A percentile compares a stretch with the other conserved stretches of the same genome.
Conservation (phyloP, 1,140 invertebrate species). For the Triops longicaudatus region DNA sequence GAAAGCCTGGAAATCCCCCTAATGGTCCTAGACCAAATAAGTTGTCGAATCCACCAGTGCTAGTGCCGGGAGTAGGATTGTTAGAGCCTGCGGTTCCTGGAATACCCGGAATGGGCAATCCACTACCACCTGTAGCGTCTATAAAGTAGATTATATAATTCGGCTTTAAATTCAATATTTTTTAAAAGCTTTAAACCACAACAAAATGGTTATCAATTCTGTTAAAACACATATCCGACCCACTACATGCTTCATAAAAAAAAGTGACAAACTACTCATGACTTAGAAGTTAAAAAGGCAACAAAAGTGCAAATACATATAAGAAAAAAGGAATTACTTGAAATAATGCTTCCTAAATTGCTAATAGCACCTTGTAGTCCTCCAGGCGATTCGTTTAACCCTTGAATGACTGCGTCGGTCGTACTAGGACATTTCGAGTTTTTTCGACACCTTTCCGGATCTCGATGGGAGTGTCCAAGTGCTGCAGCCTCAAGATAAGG, state of each 20-base stretch:
- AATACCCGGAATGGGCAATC: neutral
- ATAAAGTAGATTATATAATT: neutral
- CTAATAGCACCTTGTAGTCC: slow-evolving; percentile 2
- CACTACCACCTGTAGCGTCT: neutral
- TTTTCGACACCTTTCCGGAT: neutral
- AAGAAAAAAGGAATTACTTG: neutral
- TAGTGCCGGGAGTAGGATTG: neutral
- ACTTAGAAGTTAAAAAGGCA: too few species aligned
- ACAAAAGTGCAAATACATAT: neutral
- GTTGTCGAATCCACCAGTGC: neutral
- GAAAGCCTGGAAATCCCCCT: neutral
- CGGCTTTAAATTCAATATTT: neutral
- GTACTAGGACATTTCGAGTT: neutral
- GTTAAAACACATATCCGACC: too few species aligned
- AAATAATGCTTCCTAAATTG: slow-evolving; percentile 2
- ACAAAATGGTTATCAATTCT: neutral
- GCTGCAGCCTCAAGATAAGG: neutral
- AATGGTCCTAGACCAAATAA: neutral
- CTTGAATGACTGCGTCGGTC: neutral
- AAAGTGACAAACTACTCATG: too few species aligned
- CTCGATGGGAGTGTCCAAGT: neutral
- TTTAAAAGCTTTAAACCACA: neutral
- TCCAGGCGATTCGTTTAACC: neutral
- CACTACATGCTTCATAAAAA: too few species aligned
- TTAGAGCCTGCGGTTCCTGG: neutral